A percentile compares a stretch with the other conserved stretches of the same genome.
These are phyloP conservation scores for Scopus umbretta DNA, from an alignment of 2,113 vertebrate genomes.

Conservation along the genomic window DNA sequence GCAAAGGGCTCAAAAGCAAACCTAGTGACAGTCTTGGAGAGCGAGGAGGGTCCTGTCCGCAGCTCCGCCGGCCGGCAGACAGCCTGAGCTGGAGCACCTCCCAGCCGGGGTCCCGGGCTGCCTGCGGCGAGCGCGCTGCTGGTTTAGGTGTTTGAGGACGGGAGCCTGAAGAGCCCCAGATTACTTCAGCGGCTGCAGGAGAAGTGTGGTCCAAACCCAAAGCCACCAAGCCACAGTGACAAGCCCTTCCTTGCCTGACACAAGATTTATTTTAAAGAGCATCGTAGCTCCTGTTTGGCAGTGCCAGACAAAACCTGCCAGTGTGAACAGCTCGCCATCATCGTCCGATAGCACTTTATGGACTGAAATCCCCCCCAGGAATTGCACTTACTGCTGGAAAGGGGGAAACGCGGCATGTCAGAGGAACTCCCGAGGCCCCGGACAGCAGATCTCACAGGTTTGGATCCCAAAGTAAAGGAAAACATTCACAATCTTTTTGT, in stretches of 20 bases:
- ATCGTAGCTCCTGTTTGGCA: neutral
- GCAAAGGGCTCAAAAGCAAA: neutral
- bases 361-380: neutral
- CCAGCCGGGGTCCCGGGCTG: neutral
- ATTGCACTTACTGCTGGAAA: neutral
- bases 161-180: neutral
- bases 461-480: neutral
- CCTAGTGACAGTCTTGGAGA: neutral
- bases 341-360: rapidly evolving
- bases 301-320: neutral
- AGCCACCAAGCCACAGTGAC: neutral
- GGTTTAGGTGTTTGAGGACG: rapidly evolving
- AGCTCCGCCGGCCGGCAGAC: neutral
- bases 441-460: neutral
- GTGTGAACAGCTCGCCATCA: neutral
- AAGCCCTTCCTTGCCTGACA: neutral
- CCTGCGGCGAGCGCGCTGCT: rapidly evolving
- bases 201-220: neutral
- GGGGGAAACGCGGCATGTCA: rapidly evolving
- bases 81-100: neutral
- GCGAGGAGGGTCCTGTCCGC: neutral
- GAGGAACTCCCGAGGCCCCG: neutral
- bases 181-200: neutral
- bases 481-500: neutral
- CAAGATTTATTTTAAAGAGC: neutral